Base-by-base conservation (phyloP, 2,113 vertebrate species). In the Arothron firmamentum region DNA sequence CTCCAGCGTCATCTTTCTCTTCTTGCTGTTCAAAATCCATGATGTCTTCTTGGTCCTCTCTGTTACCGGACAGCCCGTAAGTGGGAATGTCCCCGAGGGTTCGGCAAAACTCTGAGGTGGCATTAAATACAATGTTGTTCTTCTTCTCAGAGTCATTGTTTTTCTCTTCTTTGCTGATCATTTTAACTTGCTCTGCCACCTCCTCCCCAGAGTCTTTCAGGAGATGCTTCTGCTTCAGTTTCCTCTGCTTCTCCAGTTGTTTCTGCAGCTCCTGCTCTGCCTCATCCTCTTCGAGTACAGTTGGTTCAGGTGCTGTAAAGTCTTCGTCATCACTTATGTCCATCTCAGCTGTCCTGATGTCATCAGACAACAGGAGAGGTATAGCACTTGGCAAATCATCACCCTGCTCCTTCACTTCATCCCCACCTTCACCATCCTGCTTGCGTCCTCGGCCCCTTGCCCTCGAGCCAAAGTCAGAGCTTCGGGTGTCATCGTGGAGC, bases 41-140 rank as follows among this genome's bases (percentile, higher is more conserved):
- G 18, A 96, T 92, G 48, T 96, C 95, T 17, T 94, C 93, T 74
- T 95, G 93, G 77, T 96, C 95, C 78, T 95, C 94, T 7, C 94
- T 82, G 89, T 96, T 96, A 18, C 95, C 95, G 0, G 95, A 94
- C 62, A 94, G 85, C 21, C 94, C 94, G 0, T 96, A 96, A 1
- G 94, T 96, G 53, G 95, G 94, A 77, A 96, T 96, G 74, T 96
- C 95, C 10, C 94, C 95, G 16, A 96, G 84, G 0, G 94, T 94
- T 69, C 94, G 92, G 81, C 95, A 96, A 85, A 96, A 96, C 84
- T 96, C 95, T 0, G 94, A 96, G 0, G 94, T 94, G 81, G 93
- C 94, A 0, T 96, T 96, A 58, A 96, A 96, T 23, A 94, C 91
- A 0, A 96, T 96, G 84, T 93, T 87, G 48, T 90, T 94, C 60